These are phyloP conservation scores for Motacilla tschutschensis DNA, from an alignment of 2,113 vertebrate genomes.

Conservation along the genomic window DNA sequence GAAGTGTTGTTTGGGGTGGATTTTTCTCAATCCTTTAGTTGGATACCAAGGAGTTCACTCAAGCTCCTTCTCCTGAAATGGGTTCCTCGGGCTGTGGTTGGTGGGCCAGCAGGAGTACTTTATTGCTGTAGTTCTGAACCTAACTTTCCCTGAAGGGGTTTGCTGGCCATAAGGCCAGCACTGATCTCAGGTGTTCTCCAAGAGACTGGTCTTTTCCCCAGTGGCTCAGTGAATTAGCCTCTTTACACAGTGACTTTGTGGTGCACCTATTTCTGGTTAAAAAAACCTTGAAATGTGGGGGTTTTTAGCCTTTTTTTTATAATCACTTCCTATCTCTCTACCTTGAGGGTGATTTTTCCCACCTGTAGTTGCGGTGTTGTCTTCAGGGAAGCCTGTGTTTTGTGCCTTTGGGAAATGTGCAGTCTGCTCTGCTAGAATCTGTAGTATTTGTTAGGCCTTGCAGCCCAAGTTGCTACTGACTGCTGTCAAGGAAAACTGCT, in stretches of 20 bases:
- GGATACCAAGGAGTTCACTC: not conserved
- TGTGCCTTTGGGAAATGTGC: not conserved
- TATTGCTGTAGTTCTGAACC: not conserved
- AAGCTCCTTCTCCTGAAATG: not conserved
- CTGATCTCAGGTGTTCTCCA: not conserved
- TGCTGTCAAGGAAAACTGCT: not conserved
- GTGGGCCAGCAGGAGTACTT: not conserved
- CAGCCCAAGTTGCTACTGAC: not conserved
- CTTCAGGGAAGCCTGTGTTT: not conserved
- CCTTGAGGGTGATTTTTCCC: not conserved
- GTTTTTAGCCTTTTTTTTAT: not conserved
- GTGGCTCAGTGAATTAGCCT: not conserved
- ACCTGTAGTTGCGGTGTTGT: not conserved
- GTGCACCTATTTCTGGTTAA: not conserved
- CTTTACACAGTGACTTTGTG: not conserved
- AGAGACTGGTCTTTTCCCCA: not conserved
- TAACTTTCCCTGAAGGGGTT: not conserved
- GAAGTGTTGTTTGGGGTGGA: not conserved
- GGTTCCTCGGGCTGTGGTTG: fast-evolving
- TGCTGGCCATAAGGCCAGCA: not conserved
- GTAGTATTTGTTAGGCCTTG: not conserved
- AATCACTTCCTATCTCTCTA: not conserved
- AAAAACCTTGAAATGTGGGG: not conserved
- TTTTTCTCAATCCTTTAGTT: not conserved
- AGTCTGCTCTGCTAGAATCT: not conserved